Base-by-base conservation (phyloP, 2,888 invertebrate species). In the Copidosoma aretas region DNA sequence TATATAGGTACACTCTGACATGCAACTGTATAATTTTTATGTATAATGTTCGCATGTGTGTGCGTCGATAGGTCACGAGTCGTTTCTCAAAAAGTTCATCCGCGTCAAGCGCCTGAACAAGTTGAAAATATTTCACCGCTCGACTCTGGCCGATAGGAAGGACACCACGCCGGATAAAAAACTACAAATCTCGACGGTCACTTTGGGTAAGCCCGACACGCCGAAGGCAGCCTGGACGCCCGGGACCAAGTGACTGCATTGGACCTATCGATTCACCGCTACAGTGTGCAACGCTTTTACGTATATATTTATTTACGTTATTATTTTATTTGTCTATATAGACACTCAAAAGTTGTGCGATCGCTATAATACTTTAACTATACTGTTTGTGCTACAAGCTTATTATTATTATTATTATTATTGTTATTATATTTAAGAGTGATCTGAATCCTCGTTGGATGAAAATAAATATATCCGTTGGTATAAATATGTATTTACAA, bases 21-120 rank as follows among this genome's bases (percentile, higher is more conserved):
- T n/a, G n/a, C 8, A 8, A 32, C 32, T 32, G 32, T 32, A n/a
- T 32, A 32, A 32, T 32, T n/a, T n/a, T n/a, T n/a, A n/a, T n/a
- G n/a, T n/a, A n/a, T n/a, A n/a, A n/a, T n/a, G n/a, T n/a, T n/a
- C n/a, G n/a, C n/a, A n/a, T n/a, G n/a, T n/a, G n/a, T 8, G 32
- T 32, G 32, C 8, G 32, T 32, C 32, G 32, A 32, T 32, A 82
- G 84, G 84, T 43, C 84, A 84, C 62, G 80, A 83, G 49, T 78
- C 77, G 2, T 84, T 79, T 60, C 63, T 84, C 49, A 71, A 69
- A 10, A 81, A 76, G 61, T 76, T 78, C 64, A 76, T 71, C 3
- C 78, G 74, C 24, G 54, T 60, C 14, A 80, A 77, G 60, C 77
- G 64, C 17, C 64, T 69, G 24, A 70, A 71, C 32, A 56, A 63